Evolutionary conservation across 2,113 vertebrate species (phyloP).

Genomic region (Ophthalmolycus amberensis): DNA sequence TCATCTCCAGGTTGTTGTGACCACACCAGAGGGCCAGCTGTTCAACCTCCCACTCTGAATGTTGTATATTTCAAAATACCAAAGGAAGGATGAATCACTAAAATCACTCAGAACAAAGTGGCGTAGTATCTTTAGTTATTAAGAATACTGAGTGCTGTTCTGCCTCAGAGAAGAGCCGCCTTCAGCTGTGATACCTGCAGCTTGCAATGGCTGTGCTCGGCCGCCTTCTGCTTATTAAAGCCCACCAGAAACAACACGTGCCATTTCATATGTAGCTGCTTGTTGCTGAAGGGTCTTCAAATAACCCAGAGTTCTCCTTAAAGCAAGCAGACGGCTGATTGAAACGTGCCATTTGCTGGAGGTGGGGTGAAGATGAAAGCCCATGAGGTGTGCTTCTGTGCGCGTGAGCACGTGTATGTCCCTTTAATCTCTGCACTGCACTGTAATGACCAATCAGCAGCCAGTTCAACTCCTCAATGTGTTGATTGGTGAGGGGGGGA

Average conservation of each 20-base stretch:
- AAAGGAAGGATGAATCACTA: not conserved
- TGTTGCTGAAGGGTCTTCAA: not conserved
- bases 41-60: too few relatives aligned
- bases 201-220: not conserved
- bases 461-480: constrained; percentile 46
- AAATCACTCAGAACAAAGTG: not conserved
- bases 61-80: too few relatives aligned
- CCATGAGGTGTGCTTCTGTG: not conserved
- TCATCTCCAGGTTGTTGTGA: too few relatives aligned
- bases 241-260: not conserved
- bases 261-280: not conserved
- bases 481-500: constrained; percentile 32
- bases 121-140: not conserved
- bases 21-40: too few relatives aligned
- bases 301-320: not conserved
- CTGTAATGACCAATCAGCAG: constrained; percentile 64
- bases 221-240: not conserved
- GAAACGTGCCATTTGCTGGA: not conserved
- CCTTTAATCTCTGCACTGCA: constrained; percentile 32
- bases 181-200: not conserved
- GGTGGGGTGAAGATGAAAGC: not conserved
- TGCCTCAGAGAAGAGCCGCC: too few relatives aligned
- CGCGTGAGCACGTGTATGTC: not conserved
- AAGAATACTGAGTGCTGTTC: not conserved
- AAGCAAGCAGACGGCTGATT: constrained; percentile 1